Evolutionary conservation across 2,797 vertebrate species (phyloP).

Genomic region (Artibeus lituratus): DNA sequence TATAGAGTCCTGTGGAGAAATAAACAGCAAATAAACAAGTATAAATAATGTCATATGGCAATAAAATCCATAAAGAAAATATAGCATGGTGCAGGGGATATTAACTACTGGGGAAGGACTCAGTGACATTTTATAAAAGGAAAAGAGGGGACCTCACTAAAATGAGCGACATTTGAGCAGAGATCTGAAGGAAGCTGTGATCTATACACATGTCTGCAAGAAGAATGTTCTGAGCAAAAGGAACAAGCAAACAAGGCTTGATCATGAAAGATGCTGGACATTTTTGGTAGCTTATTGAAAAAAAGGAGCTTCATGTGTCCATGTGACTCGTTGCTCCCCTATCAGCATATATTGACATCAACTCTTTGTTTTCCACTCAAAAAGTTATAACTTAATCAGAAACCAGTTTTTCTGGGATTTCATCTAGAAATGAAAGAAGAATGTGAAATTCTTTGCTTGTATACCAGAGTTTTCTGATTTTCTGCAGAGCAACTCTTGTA

Average conservation of each 20-base stretch:
- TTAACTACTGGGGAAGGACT: neutral
- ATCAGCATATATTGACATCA: neutral
- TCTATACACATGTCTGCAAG: neutral
- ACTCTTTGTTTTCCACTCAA: constrained; percentile 4
- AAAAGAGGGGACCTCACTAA: neutral
- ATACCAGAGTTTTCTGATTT: neutral
- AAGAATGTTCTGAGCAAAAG: constrained; percentile 24
- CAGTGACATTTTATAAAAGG: neutral
- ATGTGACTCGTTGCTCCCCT: constrained; percentile 29
- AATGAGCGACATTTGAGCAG: constrained; percentile 9
- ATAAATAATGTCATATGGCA: neutral
- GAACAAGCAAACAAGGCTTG: constrained; percentile 13
- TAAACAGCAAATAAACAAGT: neutral
- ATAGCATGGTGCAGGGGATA: neutral
- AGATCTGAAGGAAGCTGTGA: constrained; percentile 20
- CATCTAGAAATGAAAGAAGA: constrained; percentile 31
- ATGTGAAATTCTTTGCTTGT: neutral
- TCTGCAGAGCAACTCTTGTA: neutral
- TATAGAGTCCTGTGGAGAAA: neutral
- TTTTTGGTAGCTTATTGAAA: constrained; percentile 19
- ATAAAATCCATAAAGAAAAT: neutral
- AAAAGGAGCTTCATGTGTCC: neutral
- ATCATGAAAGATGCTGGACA: neutral
- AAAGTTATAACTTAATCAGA: constrained; percentile 45
- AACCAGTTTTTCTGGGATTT: constrained; percentile 33